Evolutionary conservation across 2,888 invertebrate species (phyloP), one percentile per base, ranked within the genome.

Genomic region (Apodemia duryi): DNA sequence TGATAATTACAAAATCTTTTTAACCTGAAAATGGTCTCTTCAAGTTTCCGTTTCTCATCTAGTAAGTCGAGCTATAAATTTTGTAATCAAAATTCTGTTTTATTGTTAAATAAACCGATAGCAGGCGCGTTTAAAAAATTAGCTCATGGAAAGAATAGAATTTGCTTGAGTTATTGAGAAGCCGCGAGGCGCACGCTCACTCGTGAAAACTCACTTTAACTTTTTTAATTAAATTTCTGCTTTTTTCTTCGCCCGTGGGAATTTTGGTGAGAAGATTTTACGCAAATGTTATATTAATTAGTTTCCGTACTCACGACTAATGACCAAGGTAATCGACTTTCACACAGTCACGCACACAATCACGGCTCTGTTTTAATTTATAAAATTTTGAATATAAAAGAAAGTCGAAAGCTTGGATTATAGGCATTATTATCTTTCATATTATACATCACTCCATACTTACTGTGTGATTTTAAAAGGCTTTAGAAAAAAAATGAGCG

Each of bases 201-300:
- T 84, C 85, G 89, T 89, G 87, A 87, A 90, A 91, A 89, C 85
- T 90, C 90, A 88, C 91, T 90, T 88, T 79, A 91, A 91, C 89
- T 90, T 91, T 91, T 88, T 91, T 88, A 91, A 89, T 91, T 90
- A 91, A 91, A 88, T 90, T 91, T 90, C 81, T 74, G 83, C 84
- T 90, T 90, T 91, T 90, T 88, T 81, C 78, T 74, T 78, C 79
- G 78, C 69, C 69, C 68, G 78, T 77, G 81, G 78, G 81, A 83
- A 84, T 85, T 49, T 84, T 85, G 83, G 83, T 82, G 79, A 79
- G 70, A 74, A 75, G 78, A 84, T 81, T 85, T 87, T 86, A 86
- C 83, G 86, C 85, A 87, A 90, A 88, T 79, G 86, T 84, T 84
- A 83, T 87, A 88, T 88, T 91, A 89, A 91, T 90, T 90, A 90